Evolutionary conservation across 2,888 invertebrate species (phyloP).

Genomic region (Yponomeuta sedellus): DNA sequence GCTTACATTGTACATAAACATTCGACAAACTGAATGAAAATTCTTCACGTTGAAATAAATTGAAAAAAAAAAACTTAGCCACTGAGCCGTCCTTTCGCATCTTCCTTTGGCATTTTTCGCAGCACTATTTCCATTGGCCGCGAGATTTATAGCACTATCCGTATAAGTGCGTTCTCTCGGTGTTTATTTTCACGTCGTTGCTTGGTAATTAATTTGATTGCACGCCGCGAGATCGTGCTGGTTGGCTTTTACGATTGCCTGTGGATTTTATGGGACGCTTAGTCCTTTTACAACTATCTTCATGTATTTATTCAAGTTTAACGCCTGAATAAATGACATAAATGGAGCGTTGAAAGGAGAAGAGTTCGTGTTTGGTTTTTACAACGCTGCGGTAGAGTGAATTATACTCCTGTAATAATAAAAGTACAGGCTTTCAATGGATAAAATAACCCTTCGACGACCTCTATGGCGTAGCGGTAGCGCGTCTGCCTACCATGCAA

Average conservation of each 20-base stretch:
- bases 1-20: too few relatives aligned
- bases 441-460: too few relatives aligned
- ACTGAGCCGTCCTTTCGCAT: neutral
- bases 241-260: conserved; percentile 1
- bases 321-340: neutral
- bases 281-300: neutral
- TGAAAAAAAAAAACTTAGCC: too few relatives aligned
- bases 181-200: neutral
- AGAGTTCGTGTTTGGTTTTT: too few relatives aligned
- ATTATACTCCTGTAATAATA: too few relatives aligned
- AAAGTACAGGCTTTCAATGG: too few relatives aligned
- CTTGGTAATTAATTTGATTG: conserved; percentile 12
- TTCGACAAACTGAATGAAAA: too few relatives aligned
- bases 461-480: too few relatives aligned
- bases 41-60: too few relatives aligned
- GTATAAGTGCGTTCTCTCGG: conserved; percentile 2
- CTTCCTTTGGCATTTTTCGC: neutral
- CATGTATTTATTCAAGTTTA: neutral
- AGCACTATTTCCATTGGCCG: neutral
- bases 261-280: neutral
- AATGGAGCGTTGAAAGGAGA: neutral
- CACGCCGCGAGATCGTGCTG: neutral
- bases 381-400: too few relatives aligned
- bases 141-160: conserved; percentile 10
- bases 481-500: too few relatives aligned